Conservation (phyloP, 1,140 invertebrate species). For the Zaprionus inermis region DNA sequence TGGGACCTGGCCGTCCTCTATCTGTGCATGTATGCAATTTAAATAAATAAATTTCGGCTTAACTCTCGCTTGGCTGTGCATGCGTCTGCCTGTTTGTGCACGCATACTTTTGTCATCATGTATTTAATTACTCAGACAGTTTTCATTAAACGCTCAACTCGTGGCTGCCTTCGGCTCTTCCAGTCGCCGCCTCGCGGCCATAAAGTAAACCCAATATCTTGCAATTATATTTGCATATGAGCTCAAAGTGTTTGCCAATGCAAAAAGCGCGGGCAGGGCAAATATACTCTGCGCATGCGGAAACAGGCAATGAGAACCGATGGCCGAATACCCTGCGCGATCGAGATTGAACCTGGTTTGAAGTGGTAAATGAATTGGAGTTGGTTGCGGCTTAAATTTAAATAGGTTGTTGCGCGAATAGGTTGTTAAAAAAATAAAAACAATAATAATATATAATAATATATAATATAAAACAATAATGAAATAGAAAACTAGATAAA, state of each 20-base stretch:
- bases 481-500: no score
- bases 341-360: neutral
- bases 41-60: constrained; percentile 7
- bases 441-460: no score
- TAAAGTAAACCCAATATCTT: constrained; percentile 77
- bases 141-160: constrained; percentile 71
- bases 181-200: constrained; percentile 29
- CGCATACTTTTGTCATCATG: constrained; percentile 68
- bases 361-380: neutral
- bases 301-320: neutral
- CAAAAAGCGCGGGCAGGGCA: constrained; percentile 31
- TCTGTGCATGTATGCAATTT: constrained; percentile 22
- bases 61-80: neutral
- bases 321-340: neutral
- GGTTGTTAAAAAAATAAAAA: neutral
- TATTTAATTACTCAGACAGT: constrained; percentile 80
- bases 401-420: neutral
- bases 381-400: no score
- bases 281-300: constrained; percentile 12
- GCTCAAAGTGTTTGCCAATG: constrained; percentile 71
- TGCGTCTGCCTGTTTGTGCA: constrained; percentile 6
- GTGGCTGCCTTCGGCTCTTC: neutral
- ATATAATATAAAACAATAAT: no score
- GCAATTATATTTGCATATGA: constrained; percentile 76
- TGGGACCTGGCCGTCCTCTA: neutral